Conservation (phyloP, 1,140 invertebrate genomes). For the Aphaenogaster rudis region DNA sequence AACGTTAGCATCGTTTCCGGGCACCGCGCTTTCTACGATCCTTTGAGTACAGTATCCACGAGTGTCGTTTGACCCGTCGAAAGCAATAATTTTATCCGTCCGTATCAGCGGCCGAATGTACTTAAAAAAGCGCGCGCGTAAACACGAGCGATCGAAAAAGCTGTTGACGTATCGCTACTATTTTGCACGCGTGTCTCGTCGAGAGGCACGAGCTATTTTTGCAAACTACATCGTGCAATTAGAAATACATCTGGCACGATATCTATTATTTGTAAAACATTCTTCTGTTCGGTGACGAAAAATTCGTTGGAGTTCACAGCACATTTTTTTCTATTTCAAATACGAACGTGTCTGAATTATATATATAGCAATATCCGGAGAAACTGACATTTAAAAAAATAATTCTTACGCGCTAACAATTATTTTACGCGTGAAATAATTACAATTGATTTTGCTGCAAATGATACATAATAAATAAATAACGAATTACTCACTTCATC, state of each 20-base stretch:
- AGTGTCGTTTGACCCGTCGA: constrained; percentile 37
- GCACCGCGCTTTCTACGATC: constrained; percentile 8
- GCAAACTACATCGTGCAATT: constrained; percentile 25
- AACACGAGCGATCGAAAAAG: constrained; percentile 60
- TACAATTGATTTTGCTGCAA: background rate
- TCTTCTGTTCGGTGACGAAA: background rate
- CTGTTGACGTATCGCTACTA: constrained; percentile 21
- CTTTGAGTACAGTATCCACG: constrained; percentile 44
- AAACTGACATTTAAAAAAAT: background rate
- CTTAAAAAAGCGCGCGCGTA: constrained; percentile 53
- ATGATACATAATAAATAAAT: background rate
- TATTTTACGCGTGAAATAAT: constrained; percentile 1
- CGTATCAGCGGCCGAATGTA: constrained; percentile 26
- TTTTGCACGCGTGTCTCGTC: background rate
- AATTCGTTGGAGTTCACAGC: background rate
- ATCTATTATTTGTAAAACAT: background rate
- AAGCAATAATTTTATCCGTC: constrained; percentile 70
- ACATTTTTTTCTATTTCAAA: background rate
- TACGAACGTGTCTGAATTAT: background rate
- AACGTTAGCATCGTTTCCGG: constrained; percentile 19
- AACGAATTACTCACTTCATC: background rate
- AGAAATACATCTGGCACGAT: constrained; percentile 22
- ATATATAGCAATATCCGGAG: background rate
- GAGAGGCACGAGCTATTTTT: constrained; percentile 41
- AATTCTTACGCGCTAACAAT: background rate